These are phyloP conservation scores for Andrena hattorfiana DNA, from an alignment of 2,888 invertebrate species.

Conservation along the genomic window DNA sequence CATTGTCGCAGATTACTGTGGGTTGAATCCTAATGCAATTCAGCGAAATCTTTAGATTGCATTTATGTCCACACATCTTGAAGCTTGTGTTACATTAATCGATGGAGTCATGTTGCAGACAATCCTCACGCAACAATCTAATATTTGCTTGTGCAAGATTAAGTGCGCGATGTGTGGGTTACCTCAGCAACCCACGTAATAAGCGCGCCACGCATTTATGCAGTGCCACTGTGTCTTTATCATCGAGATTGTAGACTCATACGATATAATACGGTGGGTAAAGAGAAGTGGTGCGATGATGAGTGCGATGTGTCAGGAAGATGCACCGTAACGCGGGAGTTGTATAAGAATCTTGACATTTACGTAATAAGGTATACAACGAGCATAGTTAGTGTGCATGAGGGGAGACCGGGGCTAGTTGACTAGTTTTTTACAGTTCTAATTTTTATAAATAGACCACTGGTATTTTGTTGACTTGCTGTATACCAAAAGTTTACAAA, in stretches of 20 bases:
- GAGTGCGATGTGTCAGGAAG: not conserved
- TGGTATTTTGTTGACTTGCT: no score
- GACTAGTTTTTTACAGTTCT: no score
- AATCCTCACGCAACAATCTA: not conserved
- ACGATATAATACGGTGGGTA: not conserved
- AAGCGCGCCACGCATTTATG: not conserved
- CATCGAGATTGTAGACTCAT: not conserved
- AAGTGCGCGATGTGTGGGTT: not conserved
- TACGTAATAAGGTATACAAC: not conserved
- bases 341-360: not conserved
- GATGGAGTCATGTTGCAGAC: not conserved
- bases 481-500: no score
- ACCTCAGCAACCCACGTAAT: not conserved
- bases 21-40: no score
- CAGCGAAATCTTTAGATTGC: no score
- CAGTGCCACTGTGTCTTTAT: not conserved
- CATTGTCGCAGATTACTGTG: no score
- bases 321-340: not conserved
- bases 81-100: not conserved
- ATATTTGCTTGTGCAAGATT: not conserved
- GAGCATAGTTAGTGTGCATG: no score
- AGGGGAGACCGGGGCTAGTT: no score
- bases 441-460: no score
- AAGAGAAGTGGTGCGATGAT: not conserved
- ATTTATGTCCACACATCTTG: no score